Conservation (phyloP, 2,113 vertebrate species). For the Xenus cinereus region DNA sequence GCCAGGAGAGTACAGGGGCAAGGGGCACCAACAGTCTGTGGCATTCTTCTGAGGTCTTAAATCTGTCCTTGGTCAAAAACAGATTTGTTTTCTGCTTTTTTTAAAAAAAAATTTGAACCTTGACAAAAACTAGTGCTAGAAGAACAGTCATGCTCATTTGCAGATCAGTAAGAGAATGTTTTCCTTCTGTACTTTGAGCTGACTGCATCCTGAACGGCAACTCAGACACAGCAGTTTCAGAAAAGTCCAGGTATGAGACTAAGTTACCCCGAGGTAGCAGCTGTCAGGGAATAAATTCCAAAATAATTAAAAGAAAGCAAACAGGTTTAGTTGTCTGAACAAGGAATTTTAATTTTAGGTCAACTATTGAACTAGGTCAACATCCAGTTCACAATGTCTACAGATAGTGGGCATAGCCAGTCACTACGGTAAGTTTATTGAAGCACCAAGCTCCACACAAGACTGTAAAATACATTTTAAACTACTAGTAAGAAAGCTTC, state of each 20-base stretch:
- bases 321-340: slow-evolving; percentile 69
- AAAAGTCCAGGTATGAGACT: slow-evolving; percentile 15
- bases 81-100: neutral
- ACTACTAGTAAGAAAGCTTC: slow-evolving; percentile 71
- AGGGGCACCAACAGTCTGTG: neutral
- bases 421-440: slow-evolving; percentile 71
- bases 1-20: neutral
- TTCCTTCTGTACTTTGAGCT: neutral
- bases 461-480: slow-evolving; percentile 71
- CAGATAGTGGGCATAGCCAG: slow-evolving; percentile 71
- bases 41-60: neutral
- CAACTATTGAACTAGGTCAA: slow-evolving; percentile 72
- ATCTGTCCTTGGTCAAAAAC: neutral
- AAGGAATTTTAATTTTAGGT: slow-evolving; percentile 73
- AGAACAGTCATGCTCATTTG: neutral
- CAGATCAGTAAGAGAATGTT: neutral
- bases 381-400: slow-evolving; percentile 72
- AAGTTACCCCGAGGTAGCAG: slow-evolving; percentile 23
- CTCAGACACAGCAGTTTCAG: neutral
- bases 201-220: neutral
- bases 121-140: neutral
- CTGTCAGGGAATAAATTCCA: slow-evolving; percentile 59
- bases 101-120: neutral
- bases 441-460: slow-evolving; percentile 71
- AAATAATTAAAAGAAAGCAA: slow-evolving; percentile 72